Evolutionary conservation across 2,797 vertebrate species (phyloP).

Genomic region (Ctenosaura bakeri): DNA sequence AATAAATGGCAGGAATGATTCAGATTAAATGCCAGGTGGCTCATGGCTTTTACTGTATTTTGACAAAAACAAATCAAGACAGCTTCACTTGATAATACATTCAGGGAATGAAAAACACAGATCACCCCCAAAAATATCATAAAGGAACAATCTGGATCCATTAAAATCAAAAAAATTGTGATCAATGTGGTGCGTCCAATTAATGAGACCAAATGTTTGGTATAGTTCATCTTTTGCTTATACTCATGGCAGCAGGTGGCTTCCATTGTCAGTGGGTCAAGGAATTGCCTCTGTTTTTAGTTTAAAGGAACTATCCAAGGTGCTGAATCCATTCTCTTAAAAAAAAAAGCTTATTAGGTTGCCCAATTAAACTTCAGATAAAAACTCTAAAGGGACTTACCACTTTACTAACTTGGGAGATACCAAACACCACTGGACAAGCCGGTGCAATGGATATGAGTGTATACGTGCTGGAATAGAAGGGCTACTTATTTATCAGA

Average conservation of each 20-base stretch:
- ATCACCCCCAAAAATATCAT: constrained; percentile 33
- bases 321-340: too few relatives aligned
- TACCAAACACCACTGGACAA: not conserved
- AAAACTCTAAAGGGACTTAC: too few relatives aligned
- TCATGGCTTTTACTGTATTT: constrained; percentile 74
- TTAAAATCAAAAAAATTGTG: constrained; percentile 11
- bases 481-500: not conserved
- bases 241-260: not conserved
- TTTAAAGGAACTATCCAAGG: too few relatives aligned
- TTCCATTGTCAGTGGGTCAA: too few relatives aligned
- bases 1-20: constrained; percentile 77
- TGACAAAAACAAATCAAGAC: constrained; percentile 69
- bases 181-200: not conserved
- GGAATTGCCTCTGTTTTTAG: too few relatives aligned
- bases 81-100: constrained; percentile 66
- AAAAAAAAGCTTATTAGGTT: too few relatives aligned
- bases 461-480: not conserved
- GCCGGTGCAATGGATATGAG: not conserved
- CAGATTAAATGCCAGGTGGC: constrained; percentile 79
- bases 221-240: not conserved
- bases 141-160: not conserved
- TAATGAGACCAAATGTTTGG: not conserved
- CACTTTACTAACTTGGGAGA: too few relatives aligned
- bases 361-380: too few relatives aligned
- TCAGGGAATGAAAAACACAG: constrained; percentile 60